A percentile compares a stretch with the other conserved stretches of the same genome.
Evolutionary conservation across 2,888 invertebrate genomes (phyloP).

Genomic region (Bhutanitis thaidina): DNA sequence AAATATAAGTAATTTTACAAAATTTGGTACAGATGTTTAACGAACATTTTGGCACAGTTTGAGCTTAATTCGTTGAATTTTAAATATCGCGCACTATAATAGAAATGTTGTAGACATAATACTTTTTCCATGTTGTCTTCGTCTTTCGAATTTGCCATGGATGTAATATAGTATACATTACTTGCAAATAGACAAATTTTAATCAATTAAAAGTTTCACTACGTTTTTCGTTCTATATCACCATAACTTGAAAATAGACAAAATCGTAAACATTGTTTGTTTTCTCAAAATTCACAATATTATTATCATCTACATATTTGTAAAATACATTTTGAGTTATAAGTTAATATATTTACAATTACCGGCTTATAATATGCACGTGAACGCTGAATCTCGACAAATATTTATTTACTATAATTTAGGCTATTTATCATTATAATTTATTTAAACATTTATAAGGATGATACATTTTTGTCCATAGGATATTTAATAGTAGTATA

Average conservation of each 20-base stretch:
- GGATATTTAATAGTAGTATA: not conserved
- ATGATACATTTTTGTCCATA: not conserved
- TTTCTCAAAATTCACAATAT: not conserved
- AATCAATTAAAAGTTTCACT: too few relatives aligned
- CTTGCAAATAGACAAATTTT: too few relatives aligned
- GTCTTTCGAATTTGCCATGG: too few relatives aligned
- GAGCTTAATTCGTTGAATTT: not conserved
- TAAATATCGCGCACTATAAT: not conserved
- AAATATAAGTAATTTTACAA: slow-evolving; percentile 1
- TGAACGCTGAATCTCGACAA: not conserved
- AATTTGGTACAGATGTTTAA: slow-evolving; percentile 5
- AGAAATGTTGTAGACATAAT: too few relatives aligned
- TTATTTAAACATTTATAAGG: not conserved
- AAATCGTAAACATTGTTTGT: not conserved
- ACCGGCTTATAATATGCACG: not conserved
- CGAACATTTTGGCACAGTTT: slow-evolving; percentile 13
- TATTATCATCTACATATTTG: not conserved
- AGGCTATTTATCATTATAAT: too few relatives aligned
- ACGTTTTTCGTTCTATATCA: too few relatives aligned
- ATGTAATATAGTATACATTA: too few relatives aligned
- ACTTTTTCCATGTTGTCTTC: too few relatives aligned
- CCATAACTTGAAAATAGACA: too few relatives aligned
- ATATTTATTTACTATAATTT: not conserved
- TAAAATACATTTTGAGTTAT: not conserved
- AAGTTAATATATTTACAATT: slow-evolving; percentile 4